Evolutionary conservation across 2,113 vertebrate species (phyloP).

Genomic region (Mandrillus leucophaeus): DNA sequence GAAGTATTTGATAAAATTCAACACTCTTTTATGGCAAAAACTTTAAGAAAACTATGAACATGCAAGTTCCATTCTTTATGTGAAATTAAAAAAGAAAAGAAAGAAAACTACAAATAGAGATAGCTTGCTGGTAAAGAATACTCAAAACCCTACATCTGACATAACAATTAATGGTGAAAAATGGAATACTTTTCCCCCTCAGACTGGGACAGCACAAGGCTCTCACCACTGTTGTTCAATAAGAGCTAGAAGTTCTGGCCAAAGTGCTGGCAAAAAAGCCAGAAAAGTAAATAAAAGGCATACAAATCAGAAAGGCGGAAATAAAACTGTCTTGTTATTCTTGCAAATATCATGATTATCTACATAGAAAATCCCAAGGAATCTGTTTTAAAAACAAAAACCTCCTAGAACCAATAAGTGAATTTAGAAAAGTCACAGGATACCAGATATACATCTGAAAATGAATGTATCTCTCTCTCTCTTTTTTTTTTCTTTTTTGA

Average conservation of each 20-base stretch:
- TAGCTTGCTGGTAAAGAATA: background rate
- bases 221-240: background rate
- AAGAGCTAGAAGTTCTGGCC: background rate
- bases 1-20: background rate
- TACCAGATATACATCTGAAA: background rate
- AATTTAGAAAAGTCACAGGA: background rate
- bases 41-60: background rate
- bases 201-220: background rate
- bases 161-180: background rate
- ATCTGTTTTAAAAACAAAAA: background rate
- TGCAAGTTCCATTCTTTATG: no score
- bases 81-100: no score
- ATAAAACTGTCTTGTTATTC: background rate
- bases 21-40: background rate
- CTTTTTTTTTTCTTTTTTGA: no score
- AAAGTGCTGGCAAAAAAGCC: background rate
- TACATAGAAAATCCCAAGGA: no score
- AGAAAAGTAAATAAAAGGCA: background rate
- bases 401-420: background rate
- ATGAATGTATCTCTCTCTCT: background rate
- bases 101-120: no score
- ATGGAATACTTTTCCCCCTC: no score
- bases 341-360: background rate
- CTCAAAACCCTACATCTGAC: background rate
- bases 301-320: background rate